Evolutionary conservation across 2,888 invertebrate species (phyloP), one percentile per base, ranked within the genome.

Genomic region (Globia sparganii): DNA sequence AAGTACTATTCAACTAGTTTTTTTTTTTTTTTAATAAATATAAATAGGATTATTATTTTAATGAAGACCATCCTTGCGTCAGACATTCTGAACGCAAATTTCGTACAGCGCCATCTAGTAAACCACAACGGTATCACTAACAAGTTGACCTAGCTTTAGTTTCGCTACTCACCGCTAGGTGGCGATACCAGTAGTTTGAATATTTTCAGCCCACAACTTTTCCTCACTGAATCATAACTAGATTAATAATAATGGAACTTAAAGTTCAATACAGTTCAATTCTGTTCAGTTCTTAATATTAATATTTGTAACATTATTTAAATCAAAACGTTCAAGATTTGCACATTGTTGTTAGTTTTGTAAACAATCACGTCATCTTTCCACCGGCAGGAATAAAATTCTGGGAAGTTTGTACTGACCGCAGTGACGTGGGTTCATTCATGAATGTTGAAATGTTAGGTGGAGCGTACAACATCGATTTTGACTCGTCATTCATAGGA

Each of bases 101-200:
- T 72, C 64, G 79, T 77, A 81, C 80, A 93, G 90, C 93, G 93
- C 93, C 93, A 93, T 91, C 93, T 93, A 78, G 86, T 46, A 25
- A 59, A 37, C 4, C 40, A 8, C 8, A 1, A 4, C 15, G 0
- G 70, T 34, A 90, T 6, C 37, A 81, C 61, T 82, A 53, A 49
- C 65, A 69, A 53, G 3, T 13, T 25, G 11, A 9, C 0, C 15
- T n/a, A n/a, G 21, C 0, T 2, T 58, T 83, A 85, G 87, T 91
- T 80, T 31, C 8, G 73, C 89, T 84, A 86, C 78, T 89, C 85
- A 75, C 84, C 87, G 75, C 72, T 80, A 90, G 93, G 78, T 89
- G 88, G 87, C 87, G 75, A 8, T 13, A 68, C 3, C 0, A 31
- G 65, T 66, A 46, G 25, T 9, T 31, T 49, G 0, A 25, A 28